Percentiles rank a stretch among this genome's conserved stretches.
phyloP scores from a whole-genome alignment of 2,113 vertebrate genomes.

The Brachypodius melanocephalos region DNA sequence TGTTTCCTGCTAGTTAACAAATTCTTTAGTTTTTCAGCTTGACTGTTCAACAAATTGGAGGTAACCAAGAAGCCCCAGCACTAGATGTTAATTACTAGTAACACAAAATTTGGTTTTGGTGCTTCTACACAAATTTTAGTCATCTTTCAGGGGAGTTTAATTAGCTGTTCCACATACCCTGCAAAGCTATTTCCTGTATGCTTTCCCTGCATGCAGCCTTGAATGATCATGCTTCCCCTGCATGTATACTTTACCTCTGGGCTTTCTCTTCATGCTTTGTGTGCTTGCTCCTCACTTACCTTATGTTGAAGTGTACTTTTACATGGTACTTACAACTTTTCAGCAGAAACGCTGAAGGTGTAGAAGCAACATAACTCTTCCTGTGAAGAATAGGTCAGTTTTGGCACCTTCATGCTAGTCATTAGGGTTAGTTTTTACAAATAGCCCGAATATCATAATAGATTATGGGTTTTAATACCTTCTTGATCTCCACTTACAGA shows the following conservation, averaged over 20 bases:
- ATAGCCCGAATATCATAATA: neutral
- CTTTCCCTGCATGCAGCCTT: neutral
- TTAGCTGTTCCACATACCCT: neutral
- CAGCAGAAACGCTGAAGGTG: neutral
- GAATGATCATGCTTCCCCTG: too few species aligned
- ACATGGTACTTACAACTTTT: neutral
- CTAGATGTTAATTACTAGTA: neutral
- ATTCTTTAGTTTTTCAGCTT: neutral
- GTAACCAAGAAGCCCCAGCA: neutral
- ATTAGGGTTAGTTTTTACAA: neutral
- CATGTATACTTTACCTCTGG: rapidly evolving
- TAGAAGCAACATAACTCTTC: neutral
- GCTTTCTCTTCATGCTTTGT: neutral
- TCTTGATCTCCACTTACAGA: conserved; percentile 7
- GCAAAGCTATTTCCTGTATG: neutral
- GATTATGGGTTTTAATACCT: neutral
- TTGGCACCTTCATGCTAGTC: neutral
- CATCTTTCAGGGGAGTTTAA: neutral
- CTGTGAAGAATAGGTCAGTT: neutral
- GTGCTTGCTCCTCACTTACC: neutral
- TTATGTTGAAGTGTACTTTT: neutral
- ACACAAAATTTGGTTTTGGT: neutral
- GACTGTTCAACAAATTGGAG: neutral
- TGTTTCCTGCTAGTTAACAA: neutral
- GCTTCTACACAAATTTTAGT: neutral